phyloP scores from a whole-genome alignment of 1,140 invertebrate genomes.

The Delia radicum region DNA sequence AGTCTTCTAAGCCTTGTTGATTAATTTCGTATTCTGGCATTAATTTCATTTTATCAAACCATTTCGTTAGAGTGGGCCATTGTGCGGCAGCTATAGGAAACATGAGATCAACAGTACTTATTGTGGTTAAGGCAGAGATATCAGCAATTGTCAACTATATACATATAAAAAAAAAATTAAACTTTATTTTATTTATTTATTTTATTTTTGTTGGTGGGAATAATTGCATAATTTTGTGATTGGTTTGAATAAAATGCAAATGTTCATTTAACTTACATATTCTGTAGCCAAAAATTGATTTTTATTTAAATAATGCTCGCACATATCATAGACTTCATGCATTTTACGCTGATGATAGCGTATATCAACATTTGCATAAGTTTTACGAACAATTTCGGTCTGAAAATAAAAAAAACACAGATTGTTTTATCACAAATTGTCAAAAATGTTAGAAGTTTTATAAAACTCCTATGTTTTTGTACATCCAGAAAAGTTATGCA shows the following conservation, averaged over 20 bases:
- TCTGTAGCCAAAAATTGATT: conserved; percentile 41
- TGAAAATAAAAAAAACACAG: conserved; percentile 27
- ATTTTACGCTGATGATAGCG: conserved; percentile 45
- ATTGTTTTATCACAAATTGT: too few relatives aligned
- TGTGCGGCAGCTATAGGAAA: conserved; percentile 40
- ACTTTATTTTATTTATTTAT: neutral
- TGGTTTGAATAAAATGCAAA: neutral
- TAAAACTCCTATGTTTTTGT: too few relatives aligned
- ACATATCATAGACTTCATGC: conserved; percentile 39
- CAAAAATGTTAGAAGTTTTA: too few relatives aligned
- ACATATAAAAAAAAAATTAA: neutral
- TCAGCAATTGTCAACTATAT: conserved; percentile 49
- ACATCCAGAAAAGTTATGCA: too few relatives aligned
- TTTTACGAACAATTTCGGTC: conserved; percentile 49
- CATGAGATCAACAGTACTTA: conserved; percentile 53
- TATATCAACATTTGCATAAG: conserved; percentile 45
- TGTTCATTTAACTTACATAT: conserved; percentile 24
- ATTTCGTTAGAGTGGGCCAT: conserved; percentile 42
- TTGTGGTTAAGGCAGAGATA: conserved; percentile 51
- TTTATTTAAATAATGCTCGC: conserved; percentile 40
- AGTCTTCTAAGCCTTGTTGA: conserved; percentile 40
- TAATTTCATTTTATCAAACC: conserved; percentile 46
- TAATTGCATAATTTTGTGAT: neutral
- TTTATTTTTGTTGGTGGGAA: neutral
- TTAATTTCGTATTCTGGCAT: conserved; percentile 41